Base-by-base conservation (phyloP, 2,888 invertebrate species). In the Hypomecis atomaria region DNA sequence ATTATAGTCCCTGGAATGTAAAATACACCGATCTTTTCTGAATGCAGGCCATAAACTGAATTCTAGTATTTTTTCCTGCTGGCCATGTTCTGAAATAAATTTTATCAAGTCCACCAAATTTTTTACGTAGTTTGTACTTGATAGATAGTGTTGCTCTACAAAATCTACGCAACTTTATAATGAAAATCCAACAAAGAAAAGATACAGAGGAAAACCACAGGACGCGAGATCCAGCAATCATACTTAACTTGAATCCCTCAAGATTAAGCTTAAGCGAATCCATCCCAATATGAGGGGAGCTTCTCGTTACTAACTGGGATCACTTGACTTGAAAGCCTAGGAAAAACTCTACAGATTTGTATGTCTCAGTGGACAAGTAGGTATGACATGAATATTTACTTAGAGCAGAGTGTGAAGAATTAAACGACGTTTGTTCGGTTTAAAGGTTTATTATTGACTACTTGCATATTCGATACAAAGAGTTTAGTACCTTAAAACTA, bases 241-340 rank as follows among this genome's bases (percentile, higher is more conserved):
- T 71, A 74, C 71, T 74, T 74, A 72, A 71, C 68, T 69, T 62
- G 70, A 73, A 72, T 74, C 73, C 71, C 71, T 64, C 55, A 68
- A 69, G 72, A 72, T 74, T 72, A 72, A 71, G 72, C 69, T 69
- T 58, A 67, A 63, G 61, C 67, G 67, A 72, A 72, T 70, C 65
- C 70, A 65, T 68, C 65, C 62, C 61, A 63, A 66, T 69, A 71
- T 62, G 60, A 64, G 44, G 6, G 13, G 34, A 59, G 57, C 53
- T 53, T 57, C 57, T 43, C 36, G 43, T 57, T 54, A 61, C 57
- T 65, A 58, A 60, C 60, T 60, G 23, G 65, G 57, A 48, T 60
- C 54, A 45, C 33, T 37, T 8, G 11, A 11, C 33, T 37, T 8
- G 11, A 11, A 50, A 63, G 54, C 59, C 63, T 63, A 59, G 48